Evolutionary conservation across 2,797 vertebrate genomes (phyloP), one percentile per base, ranked within the genome.

Genomic region (Yasuhikotakia modesta): DNA sequence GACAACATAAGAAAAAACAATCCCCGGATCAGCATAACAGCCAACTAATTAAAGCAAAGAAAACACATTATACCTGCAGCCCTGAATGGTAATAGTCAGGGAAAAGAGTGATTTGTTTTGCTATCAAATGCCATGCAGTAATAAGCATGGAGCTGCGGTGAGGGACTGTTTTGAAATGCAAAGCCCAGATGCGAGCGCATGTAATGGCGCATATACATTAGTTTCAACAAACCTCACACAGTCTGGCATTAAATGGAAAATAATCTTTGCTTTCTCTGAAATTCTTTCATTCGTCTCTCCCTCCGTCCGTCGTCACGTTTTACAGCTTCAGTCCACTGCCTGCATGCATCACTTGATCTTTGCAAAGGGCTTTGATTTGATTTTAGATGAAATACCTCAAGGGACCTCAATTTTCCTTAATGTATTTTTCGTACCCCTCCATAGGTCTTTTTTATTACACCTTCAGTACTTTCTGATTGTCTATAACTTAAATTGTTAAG

Each of bases 11-110:
- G 91, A 92, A 90, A 93, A 90, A 92, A 91, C 94, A 91, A 94
- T 92, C 91, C 92, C 92, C 92, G 90, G 92, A 93, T 95, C 94
- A 94, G 94, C 94, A 92, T 91, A 93, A 94, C 92, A 91, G 60
- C 65, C 79, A 55, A 75, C 63, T 93, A 94, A 92, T 93, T 91
- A 93, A 95, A 93, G 93, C 91, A 93, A 85, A 86, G 93, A 93
- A 94, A 93, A 93, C 95, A 94, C 91, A 94, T 96, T 95, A 93
- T 89, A 94, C 96, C 95, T 95, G 90, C 75, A 94, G 90, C 91
- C 92, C 91, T 93, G 92, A 93, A 94, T 93, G 91, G 92, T 95
- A 95, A 95, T 93, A 94, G 91, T 91, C 92, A 94, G 93, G 93
- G 91, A 91, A 92, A 92, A 91, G 89, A 91, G 91, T 92, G 91